Conservation (phyloP, 2,797 vertebrate genomes). For the Pithecia hirsuta region DNA sequence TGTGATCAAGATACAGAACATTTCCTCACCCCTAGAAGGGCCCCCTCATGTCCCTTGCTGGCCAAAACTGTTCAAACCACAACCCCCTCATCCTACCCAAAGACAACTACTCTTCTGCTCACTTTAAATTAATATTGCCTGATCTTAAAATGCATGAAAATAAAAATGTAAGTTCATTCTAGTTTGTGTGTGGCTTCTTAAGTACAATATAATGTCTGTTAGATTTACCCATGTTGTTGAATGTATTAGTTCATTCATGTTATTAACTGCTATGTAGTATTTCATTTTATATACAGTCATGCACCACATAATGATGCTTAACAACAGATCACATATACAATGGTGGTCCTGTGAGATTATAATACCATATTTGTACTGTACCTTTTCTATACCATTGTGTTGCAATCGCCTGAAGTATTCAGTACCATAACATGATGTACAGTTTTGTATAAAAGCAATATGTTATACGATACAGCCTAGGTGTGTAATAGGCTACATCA, state of each 20-base stretch:
- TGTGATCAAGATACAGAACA: background rate
- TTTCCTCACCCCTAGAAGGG: background rate
- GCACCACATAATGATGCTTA: background rate
- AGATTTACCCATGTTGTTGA: background rate
- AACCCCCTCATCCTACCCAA: background rate
- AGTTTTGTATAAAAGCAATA: background rate
- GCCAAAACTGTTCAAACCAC: background rate
- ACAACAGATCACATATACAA: background rate
- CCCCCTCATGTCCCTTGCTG: background rate
- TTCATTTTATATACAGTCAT: background rate
- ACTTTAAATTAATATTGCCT: background rate
- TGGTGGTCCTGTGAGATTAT: background rate
- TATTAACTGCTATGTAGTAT: background rate
- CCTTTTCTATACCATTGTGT: background rate
- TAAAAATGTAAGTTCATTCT: background rate
- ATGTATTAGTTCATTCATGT: background rate
- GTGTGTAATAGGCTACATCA: background rate
- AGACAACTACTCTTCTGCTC: background rate
- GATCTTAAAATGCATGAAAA: constrained; percentile 21
- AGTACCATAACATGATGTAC: background rate
- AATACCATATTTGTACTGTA: background rate
- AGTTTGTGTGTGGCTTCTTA: background rate
- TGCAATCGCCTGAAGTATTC: background rate
- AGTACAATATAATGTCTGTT: background rate
- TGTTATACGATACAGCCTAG: background rate